phyloP scores from a whole-genome alignment of 2,888 invertebrate genomes.

The Hipparchia semele region DNA sequence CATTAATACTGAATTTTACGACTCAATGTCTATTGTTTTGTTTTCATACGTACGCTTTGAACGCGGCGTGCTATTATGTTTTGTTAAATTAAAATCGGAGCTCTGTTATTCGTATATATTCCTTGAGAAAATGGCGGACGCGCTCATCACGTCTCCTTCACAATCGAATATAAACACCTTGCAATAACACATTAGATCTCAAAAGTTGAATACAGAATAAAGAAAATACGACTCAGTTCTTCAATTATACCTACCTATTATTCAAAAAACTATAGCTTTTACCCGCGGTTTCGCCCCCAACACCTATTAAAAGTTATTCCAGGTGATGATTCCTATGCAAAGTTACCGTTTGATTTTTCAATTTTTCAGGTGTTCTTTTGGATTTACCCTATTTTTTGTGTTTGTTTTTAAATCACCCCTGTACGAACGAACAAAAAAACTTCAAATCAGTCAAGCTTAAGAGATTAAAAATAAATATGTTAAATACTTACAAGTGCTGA shows the following conservation, averaged over 20 bases:
- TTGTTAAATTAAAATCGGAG: slow-evolving; percentile 57
- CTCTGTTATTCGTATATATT: slow-evolving; percentile 50
- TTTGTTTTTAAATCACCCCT: too few relatives aligned
- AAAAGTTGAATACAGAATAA: slow-evolving; percentile 11
- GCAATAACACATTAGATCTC: slow-evolving; percentile 32
- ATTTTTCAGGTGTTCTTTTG: too few relatives aligned
- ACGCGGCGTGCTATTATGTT: slow-evolving; percentile 48
- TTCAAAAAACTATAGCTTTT: too few relatives aligned
- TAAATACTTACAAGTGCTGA: too few relatives aligned
- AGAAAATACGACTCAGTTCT: neutral
- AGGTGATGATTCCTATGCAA: too few relatives aligned
- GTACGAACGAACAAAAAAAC: too few relatives aligned
- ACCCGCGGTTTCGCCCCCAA: too few relatives aligned
- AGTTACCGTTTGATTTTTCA: too few relatives aligned
- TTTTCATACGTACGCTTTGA: slow-evolving; percentile 50
- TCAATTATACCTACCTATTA: neutral
- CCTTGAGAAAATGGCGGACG: slow-evolving; percentile 47
- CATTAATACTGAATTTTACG: slow-evolving; percentile 54
- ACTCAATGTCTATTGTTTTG: slow-evolving; percentile 56
- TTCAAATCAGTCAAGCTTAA: too few relatives aligned
- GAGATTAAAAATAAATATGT: too few relatives aligned
- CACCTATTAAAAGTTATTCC: too few relatives aligned
- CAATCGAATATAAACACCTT: slow-evolving; percentile 37
- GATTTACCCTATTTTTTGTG: too few relatives aligned
- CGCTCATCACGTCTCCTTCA: slow-evolving; percentile 28